Percentiles rank a stretch among this genome's conserved stretches.
phyloP scores from a whole-genome alignment of 2,113 vertebrate genomes.

The Tetraodon nigroviridis region DNA sequence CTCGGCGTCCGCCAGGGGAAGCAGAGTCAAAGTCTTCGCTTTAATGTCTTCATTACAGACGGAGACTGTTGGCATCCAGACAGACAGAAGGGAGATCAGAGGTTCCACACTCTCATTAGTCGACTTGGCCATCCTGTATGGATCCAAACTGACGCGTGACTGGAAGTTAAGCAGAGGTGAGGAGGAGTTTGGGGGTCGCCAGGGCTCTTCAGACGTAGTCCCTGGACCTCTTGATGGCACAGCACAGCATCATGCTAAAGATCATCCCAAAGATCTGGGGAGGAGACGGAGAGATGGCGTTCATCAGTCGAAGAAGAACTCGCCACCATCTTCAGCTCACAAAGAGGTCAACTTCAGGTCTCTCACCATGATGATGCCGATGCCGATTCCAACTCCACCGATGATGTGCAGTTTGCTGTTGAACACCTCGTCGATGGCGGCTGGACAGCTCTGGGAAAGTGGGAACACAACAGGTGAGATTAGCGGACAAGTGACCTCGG shows the following conservation, averaged over 20 bases:
- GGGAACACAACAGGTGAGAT: not conserved
- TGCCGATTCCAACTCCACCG: conserved; percentile 86
- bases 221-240: conserved; percentile 84
- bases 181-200: conserved; percentile 5
- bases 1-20: conserved; percentile 22
- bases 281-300: not conserved
- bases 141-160: conserved; percentile 9
- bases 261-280: conserved; percentile 93
- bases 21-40: conserved; percentile 10
- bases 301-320: not conserved
- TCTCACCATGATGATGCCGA: conserved; percentile 87
- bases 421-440: conserved; percentile 81
- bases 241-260: conserved; percentile 94
- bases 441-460: conserved; percentile 72
- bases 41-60: not conserved
- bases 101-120: conserved; percentile 41
- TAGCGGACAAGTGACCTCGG: no score
- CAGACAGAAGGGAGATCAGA: not conserved
- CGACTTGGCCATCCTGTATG: conserved; percentile 26
- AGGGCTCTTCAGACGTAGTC: conserved; percentile 78
- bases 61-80: not conserved
- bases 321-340: no score
- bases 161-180: conserved; percentile 19
- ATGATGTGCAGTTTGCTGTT: conserved; percentile 85
- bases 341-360: no score